Percentiles rank a stretch among this genome's conserved stretches.
These are phyloP conservation scores for Phortica okadai DNA, from an alignment of 2,888 invertebrate species.

Conservation along the genomic window DNA sequence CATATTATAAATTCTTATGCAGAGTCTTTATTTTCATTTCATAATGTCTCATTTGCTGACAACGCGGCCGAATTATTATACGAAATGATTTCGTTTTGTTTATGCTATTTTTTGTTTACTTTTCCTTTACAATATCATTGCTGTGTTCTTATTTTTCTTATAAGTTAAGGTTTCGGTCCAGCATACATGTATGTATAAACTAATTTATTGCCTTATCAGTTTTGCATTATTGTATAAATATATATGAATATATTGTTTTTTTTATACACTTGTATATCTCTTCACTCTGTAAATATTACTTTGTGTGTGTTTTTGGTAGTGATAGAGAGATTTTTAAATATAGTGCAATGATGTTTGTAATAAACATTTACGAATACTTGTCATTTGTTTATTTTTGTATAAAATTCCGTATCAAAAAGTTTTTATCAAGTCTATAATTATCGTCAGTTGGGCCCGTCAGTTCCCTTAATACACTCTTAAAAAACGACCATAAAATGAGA, in stretches of 20 bases:
- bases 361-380: constrained; percentile 41
- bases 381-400: constrained; percentile 61
- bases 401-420: constrained; percentile 68
- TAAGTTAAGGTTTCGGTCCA: background rate
- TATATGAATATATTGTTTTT: background rate
- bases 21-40: constrained; percentile 19
- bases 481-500: constrained; percentile 5
- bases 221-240: too few relatives aligned
- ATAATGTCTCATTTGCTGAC: background rate
- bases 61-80: background rate
- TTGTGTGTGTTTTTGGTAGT: background rate
- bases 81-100: constrained; percentile 2
- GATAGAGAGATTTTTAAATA: background rate
- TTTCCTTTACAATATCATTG: background rate
- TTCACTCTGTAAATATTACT: background rate
- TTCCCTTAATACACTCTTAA: constrained; percentile 36
- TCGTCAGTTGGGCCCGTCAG: constrained; percentile 61
- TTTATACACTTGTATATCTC: background rate
- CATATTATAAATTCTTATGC: constrained; percentile 32
- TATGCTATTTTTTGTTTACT: background rate
- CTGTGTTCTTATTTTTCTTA: background rate
- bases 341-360: constrained; percentile 24
- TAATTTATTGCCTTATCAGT: constrained; percentile 7
- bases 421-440: constrained; percentile 69
- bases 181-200: constrained; percentile 1